Evolutionary conservation across 2,113 vertebrate genomes (phyloP), one percentile per base, ranked within the genome.

Genomic region (Syrmaticus mikado): DNA sequence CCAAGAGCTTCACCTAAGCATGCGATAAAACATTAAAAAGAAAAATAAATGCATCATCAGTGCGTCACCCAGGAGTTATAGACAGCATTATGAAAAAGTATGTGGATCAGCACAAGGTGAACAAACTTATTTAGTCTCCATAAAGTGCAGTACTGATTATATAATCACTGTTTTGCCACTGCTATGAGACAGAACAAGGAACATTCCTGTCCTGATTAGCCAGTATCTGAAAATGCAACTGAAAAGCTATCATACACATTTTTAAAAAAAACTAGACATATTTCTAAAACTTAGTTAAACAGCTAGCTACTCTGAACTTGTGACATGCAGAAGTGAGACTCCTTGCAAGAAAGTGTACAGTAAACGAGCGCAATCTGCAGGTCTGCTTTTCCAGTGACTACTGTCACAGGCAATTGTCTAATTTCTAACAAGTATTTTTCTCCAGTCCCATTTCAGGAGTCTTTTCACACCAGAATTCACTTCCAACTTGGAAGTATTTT

Each of bases 141-240:
- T 17, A 40, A 78, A 88, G 82, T 13, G 4, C 48, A 87, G 83
- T 5, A 16, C 94, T 94, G 93, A 94, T 95, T 96, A 94, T 79
- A 90, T 90, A 94, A 95, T 86, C 76, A 7, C 70, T 96, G 93
- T 89, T 95, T 85, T 94, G 95, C 93, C 87, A 90, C 89, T n/a
- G 87, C 87, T 92, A 77, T 3, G 8, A 92, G 96, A 89, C 82
- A 85, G 57, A 53, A n/a, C 52, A 41, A 66, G 82, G 92, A 95
- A 90, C 62, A 65, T 81, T 95, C 82, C 90, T 62, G 92, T 92
- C 85, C 90, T 72, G 93, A 91, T 94, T 76, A 94, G 78, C 87
- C 89, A 78, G 57, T 60, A 74, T 75, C 91, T 94, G 93, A 71
- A 92, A 94, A 89, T 1, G 5, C 75, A 85, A 83, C 72, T 80